Base-by-base conservation (phyloP, 2,113 vertebrate genomes). In the Athene noctua region DNA sequence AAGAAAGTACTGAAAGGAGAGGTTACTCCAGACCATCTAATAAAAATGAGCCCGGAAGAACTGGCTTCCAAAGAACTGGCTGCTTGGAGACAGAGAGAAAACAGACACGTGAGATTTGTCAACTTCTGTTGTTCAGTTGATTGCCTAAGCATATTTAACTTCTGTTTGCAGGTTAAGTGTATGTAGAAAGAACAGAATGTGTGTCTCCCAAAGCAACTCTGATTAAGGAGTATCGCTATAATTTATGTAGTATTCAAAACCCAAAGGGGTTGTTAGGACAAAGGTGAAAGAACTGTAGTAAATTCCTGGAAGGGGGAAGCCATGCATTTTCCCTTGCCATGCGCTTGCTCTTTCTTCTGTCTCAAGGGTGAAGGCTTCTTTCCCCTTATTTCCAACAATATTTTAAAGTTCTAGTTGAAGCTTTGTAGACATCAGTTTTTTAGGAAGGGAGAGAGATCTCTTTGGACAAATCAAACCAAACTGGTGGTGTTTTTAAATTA, bases 1-100 rank as follows among this genome's bases (percentile, higher is more conserved):
- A 99, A 99, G 94, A 99, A 99, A 96, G 99, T 99, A 71, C 96
- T 99, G 61, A 99, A 99, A 97, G 99, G 99, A 92, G 99, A 99
- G 86, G 99, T 99, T 93, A 99, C 99, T 94, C 99, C 99, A 89
- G 97, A 98, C 92, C 99, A 99, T 97, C 97, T 99, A 49, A 99
- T 99, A 97, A 99, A 98, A 96, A 99, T 99, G 99, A 99, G 99
- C 97, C 99, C 99, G 7, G 99, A 99, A 97, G 99, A 99, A 81
- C 96, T 99, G 91, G 99, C 99, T 92, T 99, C 99, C 15, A 99
- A 99, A 96, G 99, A 99, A 92, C 96, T 99, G 95, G 99, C 99
- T 96, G 99, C 99, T 61, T 99, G 99, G 99, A 98, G 99, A 97
- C 98, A 98, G 96, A 98, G 99, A 96, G 99, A 99, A 97, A 99